Evolutionary conservation across 2,797 vertebrate species (phyloP).

Genomic region (Margarornis squamiger): DNA sequence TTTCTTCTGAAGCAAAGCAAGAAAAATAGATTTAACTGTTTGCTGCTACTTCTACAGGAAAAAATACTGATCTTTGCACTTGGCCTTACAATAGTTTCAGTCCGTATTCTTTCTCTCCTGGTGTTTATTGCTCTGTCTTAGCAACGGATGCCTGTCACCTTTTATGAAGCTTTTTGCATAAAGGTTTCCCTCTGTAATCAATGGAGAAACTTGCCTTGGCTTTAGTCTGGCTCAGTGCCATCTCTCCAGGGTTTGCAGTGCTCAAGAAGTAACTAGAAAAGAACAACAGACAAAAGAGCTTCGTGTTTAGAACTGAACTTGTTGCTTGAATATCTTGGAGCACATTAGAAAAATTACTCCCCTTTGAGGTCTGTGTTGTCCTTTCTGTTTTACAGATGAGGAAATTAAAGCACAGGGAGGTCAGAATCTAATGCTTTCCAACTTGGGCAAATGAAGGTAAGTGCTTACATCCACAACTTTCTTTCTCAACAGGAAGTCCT

Average conservation of each 20-base stretch:
- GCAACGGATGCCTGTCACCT: neutral
- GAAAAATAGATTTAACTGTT: slow-evolving; percentile 7
- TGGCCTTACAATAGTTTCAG: neutral
- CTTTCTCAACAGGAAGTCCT: neutral
- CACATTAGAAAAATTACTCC: neutral
- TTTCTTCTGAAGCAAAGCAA: slow-evolving; percentile 3
- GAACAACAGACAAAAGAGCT: neutral
- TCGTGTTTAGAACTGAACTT: neutral
- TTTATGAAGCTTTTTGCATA: neutral
- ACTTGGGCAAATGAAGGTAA: neutral
- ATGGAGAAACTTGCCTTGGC: neutral
- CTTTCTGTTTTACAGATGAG: neutral
- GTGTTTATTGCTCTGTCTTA: neutral
- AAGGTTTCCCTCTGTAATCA: neutral
- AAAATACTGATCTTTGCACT: neutral
- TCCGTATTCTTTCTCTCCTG: neutral
- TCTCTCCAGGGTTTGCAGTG: neutral
- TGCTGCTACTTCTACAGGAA: neutral
- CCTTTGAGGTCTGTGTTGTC: neutral
- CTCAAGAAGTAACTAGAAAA: neutral
- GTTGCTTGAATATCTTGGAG: neutral
- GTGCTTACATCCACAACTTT: neutral
- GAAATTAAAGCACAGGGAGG: neutral
- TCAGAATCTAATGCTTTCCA: neutral
- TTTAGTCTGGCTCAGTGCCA: neutral